Conservation (phyloP, 2,888 invertebrate genomes). For the Heliconius cydno region DNA sequence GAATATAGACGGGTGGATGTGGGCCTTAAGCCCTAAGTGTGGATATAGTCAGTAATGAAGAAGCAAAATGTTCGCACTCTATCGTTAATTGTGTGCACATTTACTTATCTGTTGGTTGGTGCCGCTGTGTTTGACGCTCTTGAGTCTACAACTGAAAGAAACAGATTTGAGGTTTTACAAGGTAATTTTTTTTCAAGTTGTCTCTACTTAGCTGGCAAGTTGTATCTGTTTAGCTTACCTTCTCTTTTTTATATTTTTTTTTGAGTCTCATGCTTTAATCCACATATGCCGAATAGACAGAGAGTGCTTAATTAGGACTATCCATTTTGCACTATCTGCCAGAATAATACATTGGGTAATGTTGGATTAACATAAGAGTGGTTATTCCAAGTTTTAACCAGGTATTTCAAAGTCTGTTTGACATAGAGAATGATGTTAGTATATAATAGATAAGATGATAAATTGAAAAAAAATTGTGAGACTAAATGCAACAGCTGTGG, state of each 20-base stretch:
- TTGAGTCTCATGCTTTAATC: too few relatives aligned
- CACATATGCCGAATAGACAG: too few relatives aligned
- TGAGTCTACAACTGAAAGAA: constrained; percentile 97
- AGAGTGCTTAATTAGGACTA: too few relatives aligned
- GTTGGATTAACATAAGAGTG: too few relatives aligned
- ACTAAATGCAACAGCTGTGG: too few relatives aligned
- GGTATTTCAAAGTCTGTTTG: too few relatives aligned
- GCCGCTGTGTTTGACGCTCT: constrained; percentile 99
- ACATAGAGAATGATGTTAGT: too few relatives aligned
- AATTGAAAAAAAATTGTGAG: too few relatives aligned
- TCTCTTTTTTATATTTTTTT: neutral
- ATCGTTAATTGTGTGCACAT: constrained; percentile 99
- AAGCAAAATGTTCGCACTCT: constrained; percentile 99
- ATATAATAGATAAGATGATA: too few relatives aligned
- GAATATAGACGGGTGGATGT: constrained; percentile 52
- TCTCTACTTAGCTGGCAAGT: neutral
- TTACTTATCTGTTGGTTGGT: constrained; percentile 99
- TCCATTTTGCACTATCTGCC: too few relatives aligned
- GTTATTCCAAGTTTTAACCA: too few relatives aligned
- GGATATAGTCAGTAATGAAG: constrained; percentile 91
- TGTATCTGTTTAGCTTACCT: neutral
- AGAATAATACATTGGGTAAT: too few relatives aligned
- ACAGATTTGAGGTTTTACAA: constrained; percentile 94
- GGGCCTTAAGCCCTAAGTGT: constrained; percentile 73
- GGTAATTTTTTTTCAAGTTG: constrained; percentile 74